A percentile compares a stretch with the other conserved stretches of the same genome.
These are phyloP conservation scores for Acronicta leporina DNA, from an alignment of 2,888 invertebrate species.

Conservation along the genomic window DNA sequence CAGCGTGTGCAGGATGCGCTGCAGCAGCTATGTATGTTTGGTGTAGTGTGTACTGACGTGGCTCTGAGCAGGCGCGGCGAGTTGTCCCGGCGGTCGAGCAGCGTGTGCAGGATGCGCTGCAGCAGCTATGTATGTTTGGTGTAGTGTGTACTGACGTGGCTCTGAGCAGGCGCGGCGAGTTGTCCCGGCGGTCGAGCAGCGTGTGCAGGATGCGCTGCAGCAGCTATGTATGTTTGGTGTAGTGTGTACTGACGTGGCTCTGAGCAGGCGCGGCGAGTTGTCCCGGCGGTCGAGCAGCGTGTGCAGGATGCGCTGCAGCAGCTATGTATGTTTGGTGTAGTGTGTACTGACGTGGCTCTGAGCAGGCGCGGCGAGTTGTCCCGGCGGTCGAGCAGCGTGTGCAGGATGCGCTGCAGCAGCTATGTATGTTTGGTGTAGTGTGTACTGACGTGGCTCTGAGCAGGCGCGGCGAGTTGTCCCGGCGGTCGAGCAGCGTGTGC, in stretches of 20 bases:
- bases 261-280: constrained; percentile 92
- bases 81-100: constrained; percentile 97
- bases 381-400: constrained; percentile 97
- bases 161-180: constrained; percentile 91
- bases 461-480: constrained; percentile 93
- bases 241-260: constrained; percentile 72
- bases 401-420: constrained; percentile 98
- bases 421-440: background rate
- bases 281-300: constrained; percentile 97
- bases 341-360: constrained; percentile 76
- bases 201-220: constrained; percentile 99
- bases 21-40: constrained; percentile 90
- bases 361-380: constrained; percentile 93
- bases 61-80: constrained; percentile 90
- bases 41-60: constrained; percentile 67
- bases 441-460: constrained; percentile 78
- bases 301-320: constrained; percentile 98
- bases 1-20: constrained; percentile 98
- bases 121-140: constrained; percentile 88
- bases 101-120: constrained; percentile 98
- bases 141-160: constrained; percentile 72
- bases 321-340: constrained; percentile 41
- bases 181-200: constrained; percentile 96
- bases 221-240: constrained; percentile 71
- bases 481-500: constrained; percentile 97